phyloP scores from a whole-genome alignment of 2,113 vertebrate genomes.

The Alligator mississippiensis region DNA sequence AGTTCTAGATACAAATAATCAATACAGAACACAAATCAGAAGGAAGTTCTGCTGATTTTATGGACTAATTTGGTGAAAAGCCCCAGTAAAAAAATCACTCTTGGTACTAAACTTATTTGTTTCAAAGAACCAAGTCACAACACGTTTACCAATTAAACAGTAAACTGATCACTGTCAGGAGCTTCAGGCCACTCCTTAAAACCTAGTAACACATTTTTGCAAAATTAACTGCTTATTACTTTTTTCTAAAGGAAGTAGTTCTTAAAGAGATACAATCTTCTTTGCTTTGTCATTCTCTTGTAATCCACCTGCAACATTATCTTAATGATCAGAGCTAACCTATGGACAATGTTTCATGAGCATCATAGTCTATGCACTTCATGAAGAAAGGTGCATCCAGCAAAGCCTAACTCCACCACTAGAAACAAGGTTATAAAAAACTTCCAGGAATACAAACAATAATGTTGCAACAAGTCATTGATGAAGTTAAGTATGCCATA shows the following conservation, averaged over 20 bases:
- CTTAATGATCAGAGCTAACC: neutral
- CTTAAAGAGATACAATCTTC: neutral
- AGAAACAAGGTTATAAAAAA: neutral
- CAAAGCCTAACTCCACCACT: neutral
- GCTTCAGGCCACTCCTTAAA: slow-evolving; percentile 35
- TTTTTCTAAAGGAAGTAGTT: slow-evolving; percentile 31
- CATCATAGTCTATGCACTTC: neutral
- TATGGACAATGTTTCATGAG: fast-evolving
- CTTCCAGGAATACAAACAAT: neutral
- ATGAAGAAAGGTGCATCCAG: fast-evolving
- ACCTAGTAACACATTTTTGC: slow-evolving; percentile 32
- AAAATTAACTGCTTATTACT: neutral
- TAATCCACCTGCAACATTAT: slow-evolving; percentile 1
- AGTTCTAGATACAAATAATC: neutral
- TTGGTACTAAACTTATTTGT: neutral
- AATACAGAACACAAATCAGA: neutral
- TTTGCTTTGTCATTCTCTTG: slow-evolving; percentile 2
- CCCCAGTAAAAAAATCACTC: neutral
- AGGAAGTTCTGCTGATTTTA: slow-evolving; percentile 6
- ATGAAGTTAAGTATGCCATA: neutral
- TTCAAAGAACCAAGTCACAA: slow-evolving; percentile 13
- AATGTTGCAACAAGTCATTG: neutral
- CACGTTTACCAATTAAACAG: slow-evolving; percentile 12
- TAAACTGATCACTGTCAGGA: slow-evolving; percentile 6
- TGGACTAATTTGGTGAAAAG: neutral